Evolutionary conservation across 2,113 vertebrate genomes (phyloP).

Genomic region (crab-eating macaque (Macaca fascicularis)): DNA sequence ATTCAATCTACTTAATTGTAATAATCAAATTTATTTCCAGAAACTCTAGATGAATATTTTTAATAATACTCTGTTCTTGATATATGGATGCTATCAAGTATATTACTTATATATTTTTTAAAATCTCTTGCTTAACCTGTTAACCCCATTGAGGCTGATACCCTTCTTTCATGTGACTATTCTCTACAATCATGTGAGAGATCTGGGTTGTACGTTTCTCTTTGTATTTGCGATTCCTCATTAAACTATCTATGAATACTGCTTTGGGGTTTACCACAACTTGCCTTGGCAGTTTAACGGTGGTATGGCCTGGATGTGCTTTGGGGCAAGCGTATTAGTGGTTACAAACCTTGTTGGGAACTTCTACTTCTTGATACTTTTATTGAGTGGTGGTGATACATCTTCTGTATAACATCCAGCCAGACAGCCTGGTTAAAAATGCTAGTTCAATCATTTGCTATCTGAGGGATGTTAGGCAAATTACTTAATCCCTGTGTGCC

Average conservation of each 20-base stretch:
- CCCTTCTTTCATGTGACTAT: neutral
- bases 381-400: neutral
- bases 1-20: neutral
- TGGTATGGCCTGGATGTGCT: neutral
- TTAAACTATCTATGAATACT: neutral
- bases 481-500: neutral
- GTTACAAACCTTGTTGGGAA: neutral
- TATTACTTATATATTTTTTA: neutral
- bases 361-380: neutral
- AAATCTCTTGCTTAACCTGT: neutral
- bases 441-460: neutral
- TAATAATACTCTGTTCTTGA: neutral
- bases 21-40: neutral
- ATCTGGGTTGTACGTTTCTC: neutral
- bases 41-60: neutral
- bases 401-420: neutral
- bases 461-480: neutral
- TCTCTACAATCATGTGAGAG: neutral
- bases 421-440: neutral
- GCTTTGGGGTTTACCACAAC: neutral
- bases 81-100: neutral
- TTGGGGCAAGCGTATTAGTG: neutral
- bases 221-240: neutral
- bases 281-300: neutral
- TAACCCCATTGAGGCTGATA: neutral